phyloP scores from a whole-genome alignment of 2,888 invertebrate species.

The Hyles lineata region DNA sequence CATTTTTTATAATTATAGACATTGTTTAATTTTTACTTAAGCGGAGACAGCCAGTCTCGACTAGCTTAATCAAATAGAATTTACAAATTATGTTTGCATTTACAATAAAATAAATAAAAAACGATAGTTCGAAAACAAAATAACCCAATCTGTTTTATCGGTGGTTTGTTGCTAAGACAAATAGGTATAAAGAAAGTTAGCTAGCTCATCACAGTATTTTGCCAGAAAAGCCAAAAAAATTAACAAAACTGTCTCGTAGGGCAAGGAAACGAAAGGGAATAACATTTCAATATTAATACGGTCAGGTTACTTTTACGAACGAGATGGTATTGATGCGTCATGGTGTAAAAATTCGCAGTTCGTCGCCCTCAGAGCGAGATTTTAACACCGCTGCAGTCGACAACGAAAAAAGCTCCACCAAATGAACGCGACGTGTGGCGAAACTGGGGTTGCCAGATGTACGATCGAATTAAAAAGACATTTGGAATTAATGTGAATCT shows the following conservation, averaged over 20 bases:
- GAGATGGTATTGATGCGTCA: constrained; percentile 11
- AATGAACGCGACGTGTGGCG: constrained; percentile 16
- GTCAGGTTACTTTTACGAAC: neutral
- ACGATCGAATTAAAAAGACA: neutral
- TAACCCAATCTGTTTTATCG: no score
- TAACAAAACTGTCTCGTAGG: neutral
- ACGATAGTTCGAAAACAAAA: neutral
- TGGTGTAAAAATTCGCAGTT: constrained; percentile 27
- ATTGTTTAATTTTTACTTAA: neutral
- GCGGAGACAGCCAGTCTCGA: no score
- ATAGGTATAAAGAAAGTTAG: no score
- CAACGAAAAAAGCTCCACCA: constrained; percentile 26
- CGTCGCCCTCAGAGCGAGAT: constrained; percentile 25
- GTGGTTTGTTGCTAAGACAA: no score
- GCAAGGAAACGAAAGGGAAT: neutral
- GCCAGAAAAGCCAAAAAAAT: no score
- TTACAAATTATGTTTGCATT: no score
- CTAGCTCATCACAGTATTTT: no score
- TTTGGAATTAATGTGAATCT: neutral
- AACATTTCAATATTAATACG: constrained; percentile 10
- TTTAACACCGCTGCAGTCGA: constrained; percentile 27
- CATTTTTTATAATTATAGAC: neutral
- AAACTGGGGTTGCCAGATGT: constrained; percentile 9
- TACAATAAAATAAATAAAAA: neutral
- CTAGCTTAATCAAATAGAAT: no score